Percentiles rank a stretch among this genome's conserved stretches.
Conservation (phyloP, 2,888 invertebrate species). For the Melanotus villosus region DNA sequence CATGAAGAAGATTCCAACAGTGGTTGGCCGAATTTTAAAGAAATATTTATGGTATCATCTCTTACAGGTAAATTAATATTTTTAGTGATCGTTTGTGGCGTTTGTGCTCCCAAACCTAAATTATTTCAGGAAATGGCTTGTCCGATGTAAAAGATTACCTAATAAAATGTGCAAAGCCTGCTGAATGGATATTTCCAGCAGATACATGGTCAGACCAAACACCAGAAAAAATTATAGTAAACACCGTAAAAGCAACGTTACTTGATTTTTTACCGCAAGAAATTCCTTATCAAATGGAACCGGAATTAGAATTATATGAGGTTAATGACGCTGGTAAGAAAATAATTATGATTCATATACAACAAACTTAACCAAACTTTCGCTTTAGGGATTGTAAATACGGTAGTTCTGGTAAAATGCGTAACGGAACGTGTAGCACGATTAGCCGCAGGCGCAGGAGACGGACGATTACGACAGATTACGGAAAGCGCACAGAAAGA, state of each 20-base stretch:
- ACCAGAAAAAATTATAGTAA: slow-evolving; percentile 78
- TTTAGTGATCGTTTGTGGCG: not conserved
- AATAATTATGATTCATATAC: not conserved
- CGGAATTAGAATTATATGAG: slow-evolving; percentile 78
- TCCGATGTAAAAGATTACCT: slow-evolving; percentile 73
- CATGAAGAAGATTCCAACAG: slow-evolving; percentile 51
- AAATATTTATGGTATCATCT: slow-evolving; percentile 94
- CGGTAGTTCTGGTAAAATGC: slow-evolving; percentile 76
- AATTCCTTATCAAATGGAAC: slow-evolving; percentile 85
- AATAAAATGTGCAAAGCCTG: slow-evolving; percentile 75
- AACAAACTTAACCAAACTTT: not conserved
- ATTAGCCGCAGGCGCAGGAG: slow-evolving; percentile 78
- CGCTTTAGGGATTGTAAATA: slow-evolving; percentile 69
- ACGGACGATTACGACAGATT: slow-evolving; percentile 80
- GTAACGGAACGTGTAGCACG: slow-evolving; percentile 75
- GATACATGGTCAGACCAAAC: slow-evolving; percentile 82
- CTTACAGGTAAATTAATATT: slow-evolving; percentile 74
- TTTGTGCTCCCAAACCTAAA: too few species aligned
- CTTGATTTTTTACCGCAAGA: slow-evolving; percentile 88
- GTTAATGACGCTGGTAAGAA: slow-evolving; percentile 70
- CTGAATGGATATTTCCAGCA: slow-evolving; percentile 78
- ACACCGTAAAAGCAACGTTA: slow-evolving; percentile 86
- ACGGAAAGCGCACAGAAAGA: slow-evolving; percentile 68
- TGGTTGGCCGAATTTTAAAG: slow-evolving; percentile 85
- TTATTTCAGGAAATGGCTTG: slow-evolving; percentile 61